Evolutionary conservation across 2,797 vertebrate genomes (phyloP), one percentile per base, ranked within the genome.

Genomic region (Chromobotia macracanthus): DNA sequence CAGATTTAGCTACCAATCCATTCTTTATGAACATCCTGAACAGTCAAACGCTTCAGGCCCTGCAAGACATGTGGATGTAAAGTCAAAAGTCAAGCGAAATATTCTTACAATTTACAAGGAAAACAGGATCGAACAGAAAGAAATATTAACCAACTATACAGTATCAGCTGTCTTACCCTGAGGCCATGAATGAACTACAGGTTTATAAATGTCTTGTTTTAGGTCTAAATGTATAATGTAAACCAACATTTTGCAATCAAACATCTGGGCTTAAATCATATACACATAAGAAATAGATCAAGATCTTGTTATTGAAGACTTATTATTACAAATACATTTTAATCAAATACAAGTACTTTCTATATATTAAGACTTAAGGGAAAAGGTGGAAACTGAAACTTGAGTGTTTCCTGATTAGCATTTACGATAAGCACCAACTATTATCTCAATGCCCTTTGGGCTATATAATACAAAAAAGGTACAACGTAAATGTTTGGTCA

Each of bases 271-370:
- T 31, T 31, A 61, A 16, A 67, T 18, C 16, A 13, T 12, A 28
- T 25, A 68, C 53, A 65, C 38, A 75, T 28, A 79, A 81, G 60
- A 83, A 74, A 69, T 28, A 84, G 3, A n/a, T 21, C 19, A 84
- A 72, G 19, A 88, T n/a, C n/a, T n/a, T n/a, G n/a, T n/a, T 63
- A 48, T 65, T 56, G 12, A 58, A 53, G 70, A 46, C 74, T 53
- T 23, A 23, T 81, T 75, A 88, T 89, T 84, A 87, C 83, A 83
- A 86, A 88, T 90, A 88, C 86, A 90, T 87, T 94, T 93, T 92
- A 93, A 91, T 94, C 84, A 93, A 92, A 91, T 91, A 93, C 93
- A 93, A 41, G 38, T 41, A 41, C 10, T 41, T 41, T 9, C 10
- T 41, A 41, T 41, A 41, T 41, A 41, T 9, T 41, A 41, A 41